A percentile compares a stretch with the other conserved stretches of the same genome.
phyloP scores from a whole-genome alignment of 2,888 invertebrate genomes.

The Dorcus hopei region DNA sequence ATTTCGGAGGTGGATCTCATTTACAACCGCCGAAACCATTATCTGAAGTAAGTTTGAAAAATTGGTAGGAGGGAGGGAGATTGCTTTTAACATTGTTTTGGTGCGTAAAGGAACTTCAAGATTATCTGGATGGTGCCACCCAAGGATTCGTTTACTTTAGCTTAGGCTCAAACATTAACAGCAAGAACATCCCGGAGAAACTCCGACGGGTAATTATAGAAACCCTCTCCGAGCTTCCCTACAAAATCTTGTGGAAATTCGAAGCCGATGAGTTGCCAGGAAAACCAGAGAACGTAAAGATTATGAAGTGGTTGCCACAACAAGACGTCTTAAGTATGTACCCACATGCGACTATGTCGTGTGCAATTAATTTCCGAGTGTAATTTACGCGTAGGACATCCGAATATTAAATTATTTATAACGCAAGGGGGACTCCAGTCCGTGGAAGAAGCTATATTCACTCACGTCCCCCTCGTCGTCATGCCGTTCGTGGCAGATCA shows the following conservation, averaged over 20 bases:
- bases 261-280: conserved; percentile 39
- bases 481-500: conserved; percentile 48
- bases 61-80: too few relatives aligned
- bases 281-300: conserved; percentile 43
- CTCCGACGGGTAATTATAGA: conserved; percentile 37
- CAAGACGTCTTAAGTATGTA: conserved; percentile 42
- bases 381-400: conserved; percentile 34
- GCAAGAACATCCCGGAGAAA: conserved; percentile 35
- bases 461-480: conserved; percentile 47
- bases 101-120: conserved; percentile 35
- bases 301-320: conserved; percentile 47
- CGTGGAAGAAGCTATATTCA: conserved; percentile 47
- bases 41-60: conserved; percentile 28
- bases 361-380: too few relatives aligned
- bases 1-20: conserved; percentile 38
- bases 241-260: conserved; percentile 50
- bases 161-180: conserved; percentile 47
- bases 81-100: too few relatives aligned
- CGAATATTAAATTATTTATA: conserved; percentile 50
- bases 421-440: conserved; percentile 52
- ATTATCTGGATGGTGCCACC: conserved; percentile 39
- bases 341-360: neutral
- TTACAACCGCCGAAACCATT: conserved; percentile 26
- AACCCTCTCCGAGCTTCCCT: conserved; percentile 45
- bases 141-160: conserved; percentile 48